Percentiles rank a stretch among this genome's conserved stretches.
phyloP scores from a whole-genome alignment of 2,797 vertebrate species.

The Acropternis orthonyx region DNA sequence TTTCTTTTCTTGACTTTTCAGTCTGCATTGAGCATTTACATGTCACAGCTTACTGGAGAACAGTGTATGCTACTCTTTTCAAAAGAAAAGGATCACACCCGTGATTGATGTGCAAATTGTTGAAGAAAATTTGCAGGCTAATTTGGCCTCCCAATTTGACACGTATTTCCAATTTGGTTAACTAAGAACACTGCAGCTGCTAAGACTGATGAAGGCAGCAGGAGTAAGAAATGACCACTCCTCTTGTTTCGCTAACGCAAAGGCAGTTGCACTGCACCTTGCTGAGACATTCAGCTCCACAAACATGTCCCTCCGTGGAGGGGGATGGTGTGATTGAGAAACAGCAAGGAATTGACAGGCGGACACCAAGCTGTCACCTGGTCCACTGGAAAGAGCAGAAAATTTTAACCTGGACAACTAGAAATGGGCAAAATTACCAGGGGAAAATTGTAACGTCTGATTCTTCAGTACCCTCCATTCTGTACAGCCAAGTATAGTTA shows the following conservation, averaged over 20 bases:
- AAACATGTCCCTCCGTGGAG: neutral
- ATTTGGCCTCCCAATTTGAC: neutral
- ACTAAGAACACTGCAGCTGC: neutral
- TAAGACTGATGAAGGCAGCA: neutral
- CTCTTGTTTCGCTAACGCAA: neutral
- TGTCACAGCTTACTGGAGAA: neutral
- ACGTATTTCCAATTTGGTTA: neutral
- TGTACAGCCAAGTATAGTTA: neutral
- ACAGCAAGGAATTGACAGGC: neutral
- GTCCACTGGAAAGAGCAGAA: neutral
- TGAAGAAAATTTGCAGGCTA: neutral
- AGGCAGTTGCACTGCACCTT: neutral
- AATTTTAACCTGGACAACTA: neutral
- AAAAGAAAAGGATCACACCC: neutral
- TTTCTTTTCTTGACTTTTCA: neutral
- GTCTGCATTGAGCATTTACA: neutral
- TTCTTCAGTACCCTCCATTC: neutral
- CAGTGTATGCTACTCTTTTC: neutral
- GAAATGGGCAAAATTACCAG: neutral
- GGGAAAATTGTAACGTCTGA: neutral
- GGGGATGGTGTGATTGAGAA: neutral
- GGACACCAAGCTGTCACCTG: neutral
- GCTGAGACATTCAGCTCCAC: neutral
- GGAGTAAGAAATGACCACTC: neutral
- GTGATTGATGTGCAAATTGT: neutral